Percentiles rank a stretch among this genome's conserved stretches.
Evolutionary conservation across 2,113 vertebrate species (phyloP).

Genomic region (Microcebus jonahi): DNA sequence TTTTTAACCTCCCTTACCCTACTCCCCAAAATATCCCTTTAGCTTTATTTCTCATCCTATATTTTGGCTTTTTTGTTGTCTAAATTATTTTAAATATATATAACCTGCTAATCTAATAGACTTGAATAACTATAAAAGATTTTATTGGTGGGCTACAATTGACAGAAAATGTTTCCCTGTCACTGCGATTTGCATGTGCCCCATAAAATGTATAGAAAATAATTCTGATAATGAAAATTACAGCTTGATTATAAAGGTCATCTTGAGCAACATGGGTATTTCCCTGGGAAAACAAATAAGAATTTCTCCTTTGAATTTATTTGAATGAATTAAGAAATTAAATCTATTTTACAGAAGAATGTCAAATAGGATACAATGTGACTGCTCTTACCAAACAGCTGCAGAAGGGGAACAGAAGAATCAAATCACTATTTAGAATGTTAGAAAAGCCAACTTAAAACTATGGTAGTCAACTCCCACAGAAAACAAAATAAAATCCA

Average conservation of each 20-base stretch:
- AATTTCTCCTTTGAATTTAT: background rate
- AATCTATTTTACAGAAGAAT: background rate
- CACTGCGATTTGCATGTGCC: background rate
- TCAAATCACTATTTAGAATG: background rate
- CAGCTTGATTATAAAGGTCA: background rate
- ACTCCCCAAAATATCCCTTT: background rate
- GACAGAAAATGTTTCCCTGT: background rate
- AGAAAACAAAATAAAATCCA: conserved; percentile 21
- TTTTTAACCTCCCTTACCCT: background rate
- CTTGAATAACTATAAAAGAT: background rate
- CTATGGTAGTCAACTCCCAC: background rate
- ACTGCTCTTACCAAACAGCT: background rate
- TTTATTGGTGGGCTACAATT: background rate
- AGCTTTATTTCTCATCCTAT: background rate
- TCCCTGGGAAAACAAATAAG: background rate
- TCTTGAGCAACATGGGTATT: background rate
- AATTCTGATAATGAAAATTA: conserved; percentile 10
- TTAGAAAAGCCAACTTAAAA: background rate
- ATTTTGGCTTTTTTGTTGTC: background rate
- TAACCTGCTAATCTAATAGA: background rate
- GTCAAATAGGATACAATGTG: background rate
- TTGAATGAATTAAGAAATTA: background rate
- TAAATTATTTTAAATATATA: background rate
- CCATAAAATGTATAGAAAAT: background rate
- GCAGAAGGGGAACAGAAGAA: background rate